Percentiles rank a stretch among this genome's conserved stretches.
Conservation (phyloP, 2,113 vertebrate genomes). For the Collichthys lucidus region DNA sequence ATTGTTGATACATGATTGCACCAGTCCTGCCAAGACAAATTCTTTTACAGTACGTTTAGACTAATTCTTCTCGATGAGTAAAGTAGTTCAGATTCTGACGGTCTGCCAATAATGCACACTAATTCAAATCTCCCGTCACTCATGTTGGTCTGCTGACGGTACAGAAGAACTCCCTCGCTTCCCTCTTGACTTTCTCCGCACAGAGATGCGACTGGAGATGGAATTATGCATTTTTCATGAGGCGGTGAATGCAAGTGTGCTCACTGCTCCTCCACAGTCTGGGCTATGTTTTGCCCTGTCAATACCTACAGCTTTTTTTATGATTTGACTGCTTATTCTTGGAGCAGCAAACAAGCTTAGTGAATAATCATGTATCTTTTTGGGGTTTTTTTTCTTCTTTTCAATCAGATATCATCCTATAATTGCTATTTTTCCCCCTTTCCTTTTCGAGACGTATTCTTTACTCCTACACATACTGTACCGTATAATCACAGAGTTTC, state of each 20-base stretch:
- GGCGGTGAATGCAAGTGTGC: constrained; percentile 59
- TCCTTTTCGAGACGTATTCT: constrained; percentile 11
- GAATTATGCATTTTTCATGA: constrained; percentile 81
- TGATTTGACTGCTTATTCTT: constrained; percentile 57
- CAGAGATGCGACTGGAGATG: constrained; percentile 72
- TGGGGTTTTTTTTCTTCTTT: constrained; percentile 10
- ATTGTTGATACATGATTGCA: constrained; percentile 39
- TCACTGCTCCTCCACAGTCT: constrained; percentile 63
- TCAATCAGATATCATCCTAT: constrained; percentile 29
- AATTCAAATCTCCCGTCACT: constrained; percentile 57
- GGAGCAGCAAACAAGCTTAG: constrained; percentile 49
- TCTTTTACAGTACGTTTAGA: constrained; percentile 28
- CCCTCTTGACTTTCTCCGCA: constrained; percentile 67
- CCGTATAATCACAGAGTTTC: background rate
- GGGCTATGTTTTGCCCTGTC: constrained; percentile 66
- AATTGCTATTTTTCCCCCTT: constrained; percentile 32
- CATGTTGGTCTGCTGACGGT: constrained; percentile 51
- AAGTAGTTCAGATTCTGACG: constrained; percentile 60
- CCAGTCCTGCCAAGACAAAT: constrained; percentile 41
- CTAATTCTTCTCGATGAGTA: constrained; percentile 68
- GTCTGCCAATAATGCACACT: constrained; percentile 53
- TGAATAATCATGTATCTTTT: constrained; percentile 47
- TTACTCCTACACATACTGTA: constrained; percentile 7
- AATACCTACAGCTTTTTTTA: constrained; percentile 69
- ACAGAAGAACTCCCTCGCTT: constrained; percentile 63